Evolutionary conservation across 2,113 vertebrate genomes (phyloP), one percentile per base, ranked within the genome.

Genomic region (Pelecanoides urinatrix): DNA sequence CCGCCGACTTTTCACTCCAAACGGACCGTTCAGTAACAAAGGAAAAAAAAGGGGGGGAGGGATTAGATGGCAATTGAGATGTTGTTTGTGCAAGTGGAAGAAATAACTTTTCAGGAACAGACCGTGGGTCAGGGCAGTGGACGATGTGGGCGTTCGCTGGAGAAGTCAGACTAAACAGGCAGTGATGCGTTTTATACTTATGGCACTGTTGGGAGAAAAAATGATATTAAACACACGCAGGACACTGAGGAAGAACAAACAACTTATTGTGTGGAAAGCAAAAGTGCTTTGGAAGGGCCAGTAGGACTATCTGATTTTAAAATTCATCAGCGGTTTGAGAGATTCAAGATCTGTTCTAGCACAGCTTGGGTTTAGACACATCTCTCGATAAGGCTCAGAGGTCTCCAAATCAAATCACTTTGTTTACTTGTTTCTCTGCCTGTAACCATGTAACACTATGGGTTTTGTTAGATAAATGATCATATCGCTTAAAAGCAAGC

Each of bases 81-180:
- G 32, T 94, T 98, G 93, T 97, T 97, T 91, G 88, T 96, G 76
- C 79, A 95, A 80, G 95, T 95, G 92, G 90, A 97, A 97, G 97
- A 97, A 96, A 80, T 79, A 96, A 93, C 96, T 98, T 97, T 97
- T 97, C 70, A 97, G 92, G 96, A 97, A 96, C 70, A 86, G 92
- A 79, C 53, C 95, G 82, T 29, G 65, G 95, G 86, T 97, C 95
- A 95, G 90, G 75, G 87, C 83, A 96, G 91, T 89, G 92, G 91
- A 73, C 13, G 3, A 61, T 94, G 97, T 98, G 94, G 97, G 98
- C 3, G 94, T 98, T 97, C 16, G 61, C 74, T 97, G 97, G 95
- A 97, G 88, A 95, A 85, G 94, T 97, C 93, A 98, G 95, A 97
- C 97, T 97, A 97, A 98, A 97, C 88, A 97, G 95, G 97, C 98